Conservation (phyloP, 2,797 vertebrate species). For the Enteromius afrohamiltoni region DNA sequence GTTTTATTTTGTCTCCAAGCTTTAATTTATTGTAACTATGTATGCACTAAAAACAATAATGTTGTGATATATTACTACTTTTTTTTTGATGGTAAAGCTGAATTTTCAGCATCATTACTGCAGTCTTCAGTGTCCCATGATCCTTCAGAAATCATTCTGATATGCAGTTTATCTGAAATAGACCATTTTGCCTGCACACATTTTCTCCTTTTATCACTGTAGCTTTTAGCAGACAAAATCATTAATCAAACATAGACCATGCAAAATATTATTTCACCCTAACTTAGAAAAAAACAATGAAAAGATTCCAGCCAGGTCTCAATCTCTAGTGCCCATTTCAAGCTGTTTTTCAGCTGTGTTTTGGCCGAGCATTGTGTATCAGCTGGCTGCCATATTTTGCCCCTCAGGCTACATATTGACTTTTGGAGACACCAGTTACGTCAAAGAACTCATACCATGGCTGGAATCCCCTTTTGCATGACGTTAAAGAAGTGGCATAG, state of each 20-base stretch:
- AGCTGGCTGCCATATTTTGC: constrained; percentile 27
- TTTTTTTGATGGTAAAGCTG: neutral
- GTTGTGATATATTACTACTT: neutral
- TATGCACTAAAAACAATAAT: neutral
- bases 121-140: neutral
- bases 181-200: neutral
- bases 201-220: neutral
- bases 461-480: constrained; percentile 5
- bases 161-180: too few species aligned
- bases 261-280: neutral
- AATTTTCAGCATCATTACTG: neutral
- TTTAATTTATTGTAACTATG: neutral
- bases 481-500: constrained; percentile 22
- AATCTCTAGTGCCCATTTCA: neutral
- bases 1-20: neutral
- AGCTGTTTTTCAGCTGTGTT: neutral
- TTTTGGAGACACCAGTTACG: constrained; percentile 39
- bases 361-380: constrained; percentile 28
- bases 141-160: neutral
- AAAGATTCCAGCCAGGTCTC: neutral
- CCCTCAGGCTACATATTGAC: constrained; percentile 39
- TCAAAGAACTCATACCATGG: constrained; percentile 28
- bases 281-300: neutral
- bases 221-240: neutral
- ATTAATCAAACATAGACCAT: neutral